Evolutionary conservation across 2,888 invertebrate species (phyloP), one percentile per base, ranked within the genome.

Genomic region (Drosophila histrio): DNA sequence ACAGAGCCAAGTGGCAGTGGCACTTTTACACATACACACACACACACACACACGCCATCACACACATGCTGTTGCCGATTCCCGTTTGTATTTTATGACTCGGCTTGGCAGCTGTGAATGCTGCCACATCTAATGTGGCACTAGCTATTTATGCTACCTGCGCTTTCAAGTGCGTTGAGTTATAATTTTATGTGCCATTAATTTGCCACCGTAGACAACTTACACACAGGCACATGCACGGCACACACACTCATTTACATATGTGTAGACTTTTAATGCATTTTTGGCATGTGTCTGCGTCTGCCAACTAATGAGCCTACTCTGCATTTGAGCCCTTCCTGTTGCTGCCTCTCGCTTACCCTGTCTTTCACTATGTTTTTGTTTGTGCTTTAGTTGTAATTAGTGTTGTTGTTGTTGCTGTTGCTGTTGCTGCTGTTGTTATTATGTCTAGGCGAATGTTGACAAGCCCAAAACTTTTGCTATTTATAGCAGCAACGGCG

Each of bases 161-260:
- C 68, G 65, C 56, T 63, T 74, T 82, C 82, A 74, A 88, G 72
- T 83, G 84, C 75, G 67, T 80, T 74, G 58, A 67, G 81, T 84
- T 83, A 88, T 88, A 83, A 88, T 83, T 88, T 83, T 88, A 83
- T 83, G 83, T 88, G 88, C 88, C 84, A 83, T 83, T 83, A 83
- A 83, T 83, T 83, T 84, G 81, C 87, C 81, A 56, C 79, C 75
- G 47, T 63, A 72, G 65, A 75, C 71, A 66, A 69, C 44, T 60
- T 61, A 47, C 43, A 28, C 24, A 44, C 21, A 36, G 19, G 53
- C 47, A 32, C 56, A 47, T 21, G 24, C 24, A n/a, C 5, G 19
- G 15, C 41, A 41, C 22, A 24, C 34, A 13, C n/a, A 17, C 26
- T n/a, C 15, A 39, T 11, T 41, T 21, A 44, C 39, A 49, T 39